These are phyloP conservation scores for Dilophus febrilis DNA, from an alignment of 2,888 invertebrate species.

Conservation along the genomic window DNA sequence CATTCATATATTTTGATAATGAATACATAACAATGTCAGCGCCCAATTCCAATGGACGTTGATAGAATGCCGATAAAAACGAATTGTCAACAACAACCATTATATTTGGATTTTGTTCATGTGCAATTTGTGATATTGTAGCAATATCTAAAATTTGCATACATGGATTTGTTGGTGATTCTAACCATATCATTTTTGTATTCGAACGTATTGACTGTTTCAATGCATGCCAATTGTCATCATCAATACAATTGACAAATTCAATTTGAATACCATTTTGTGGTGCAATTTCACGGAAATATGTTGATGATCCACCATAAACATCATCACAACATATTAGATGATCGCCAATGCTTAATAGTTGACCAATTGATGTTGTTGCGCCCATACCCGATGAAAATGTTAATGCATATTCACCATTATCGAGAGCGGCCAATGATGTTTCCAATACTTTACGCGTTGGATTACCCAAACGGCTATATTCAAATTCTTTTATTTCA, in stretches of 20 bases:
- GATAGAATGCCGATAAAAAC: conserved; percentile 78
- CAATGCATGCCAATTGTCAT: conserved; percentile 34
- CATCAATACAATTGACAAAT: conserved; percentile 60
- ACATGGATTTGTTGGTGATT: conserved; percentile 77
- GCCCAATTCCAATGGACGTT: conserved; percentile 78
- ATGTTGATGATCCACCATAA: conserved; percentile 70
- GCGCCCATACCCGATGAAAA: conserved; percentile 89
- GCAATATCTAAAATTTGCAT: conserved; percentile 79
- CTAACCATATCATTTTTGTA: conserved; percentile 55
- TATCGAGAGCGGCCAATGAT: conserved; percentile 79
- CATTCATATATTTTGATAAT: conserved; percentile 95
- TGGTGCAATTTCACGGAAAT: conserved; percentile 43
- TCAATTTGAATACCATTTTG: conserved; percentile 55
- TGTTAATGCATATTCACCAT: conserved; percentile 62
- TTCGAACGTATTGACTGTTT: conserved; percentile 54
- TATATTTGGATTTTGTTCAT: conserved; percentile 13
- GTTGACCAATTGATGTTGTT: conserved; percentile 52
- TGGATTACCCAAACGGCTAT: conserved; percentile 89
- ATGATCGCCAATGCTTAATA: conserved; percentile 76
- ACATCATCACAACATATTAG: conserved; percentile 81
- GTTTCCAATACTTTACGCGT: conserved; percentile 74
- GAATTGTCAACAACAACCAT: conserved; percentile 76
- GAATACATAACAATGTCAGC: conserved; percentile 87
- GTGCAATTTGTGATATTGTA: conserved; percentile 45
- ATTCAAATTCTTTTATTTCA: conserved; percentile 65